Base-by-base conservation (phyloP, 2,888 invertebrate species). In the Drosophila cyrtoloma region DNA sequence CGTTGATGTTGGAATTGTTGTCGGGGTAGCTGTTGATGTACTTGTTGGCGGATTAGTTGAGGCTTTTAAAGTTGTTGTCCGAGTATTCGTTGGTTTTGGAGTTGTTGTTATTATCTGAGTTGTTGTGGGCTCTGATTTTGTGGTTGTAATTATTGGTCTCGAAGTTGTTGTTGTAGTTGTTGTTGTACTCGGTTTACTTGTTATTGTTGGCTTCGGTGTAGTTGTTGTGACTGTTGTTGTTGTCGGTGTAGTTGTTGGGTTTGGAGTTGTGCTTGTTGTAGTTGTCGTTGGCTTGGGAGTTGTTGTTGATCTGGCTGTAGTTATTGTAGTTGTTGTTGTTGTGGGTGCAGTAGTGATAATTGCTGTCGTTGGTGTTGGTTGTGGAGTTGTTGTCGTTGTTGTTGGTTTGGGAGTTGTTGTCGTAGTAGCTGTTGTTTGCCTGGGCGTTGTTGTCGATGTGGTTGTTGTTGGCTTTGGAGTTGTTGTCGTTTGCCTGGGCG, bases 381-480 rank as follows among this genome's bases (percentile, higher is more conserved):
- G 3, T 70, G 19, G 4, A 10, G 39, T n/a, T n/a, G 19, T 42
- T n/a, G 39, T 42, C 19, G 42, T 63, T 7, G 55, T 39, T 28
- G 68, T 66, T 35, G 47, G 47, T 16, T 63, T 39, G 0, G 33
- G 9, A 5, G 74, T 64, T 7, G 75, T 64, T 16, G 67, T 30
- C 5, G 68, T 1, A 9, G 69, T 39, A 9, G 32, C 16, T 22
- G 30, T 42, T 47, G 59, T 59, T 12, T 63, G 47, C 4, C 14
- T 16, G 0, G 51, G 14, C 3, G 61, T 55, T 3, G 64, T 64
- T 16, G 59, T 44, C 37, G 65, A 50, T 28, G 68, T 39, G 57
- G 73, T 57, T 12, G 69, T 57, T 14, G 55, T 53, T 16, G 67
- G n/a, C 5, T 32, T 35, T 0, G n/a, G 33, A n/a, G 64, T 58